Conservation (phyloP, 2,888 invertebrate genomes). For the Adelognathus sp. region DNA sequence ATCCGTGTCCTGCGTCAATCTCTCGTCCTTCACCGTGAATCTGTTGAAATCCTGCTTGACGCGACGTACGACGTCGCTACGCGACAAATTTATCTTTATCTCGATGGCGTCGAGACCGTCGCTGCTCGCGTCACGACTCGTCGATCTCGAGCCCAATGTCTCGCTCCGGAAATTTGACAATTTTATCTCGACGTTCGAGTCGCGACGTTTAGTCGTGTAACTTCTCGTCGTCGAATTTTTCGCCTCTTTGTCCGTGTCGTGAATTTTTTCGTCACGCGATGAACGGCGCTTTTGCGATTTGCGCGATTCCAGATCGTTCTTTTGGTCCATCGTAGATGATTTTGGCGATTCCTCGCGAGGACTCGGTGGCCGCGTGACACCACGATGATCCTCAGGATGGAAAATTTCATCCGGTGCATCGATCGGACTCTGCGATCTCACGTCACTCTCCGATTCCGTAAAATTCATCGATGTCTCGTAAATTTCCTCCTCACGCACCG, state of each 20-base stretch:
- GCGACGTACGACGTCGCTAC: constrained; percentile 66
- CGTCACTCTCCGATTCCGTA: background rate
- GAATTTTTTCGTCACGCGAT: constrained; percentile 14
- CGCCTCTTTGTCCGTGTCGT: constrained; percentile 5
- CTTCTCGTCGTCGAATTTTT: constrained; percentile 43
- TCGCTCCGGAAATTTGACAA: constrained; percentile 69
- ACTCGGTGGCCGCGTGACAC: too few species aligned
- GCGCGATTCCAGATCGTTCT: background rate
- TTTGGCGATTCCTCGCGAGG: background rate
- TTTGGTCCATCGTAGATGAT: background rate
- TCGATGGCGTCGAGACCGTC: constrained; percentile 73
- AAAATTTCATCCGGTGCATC: too few species aligned
- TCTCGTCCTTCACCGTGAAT: constrained; percentile 35
- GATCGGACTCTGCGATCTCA: background rate
- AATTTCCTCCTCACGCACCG: too few species aligned
- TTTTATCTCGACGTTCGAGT: constrained; percentile 74
- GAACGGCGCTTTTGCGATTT: background rate
- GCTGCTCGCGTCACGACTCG: constrained; percentile 50
- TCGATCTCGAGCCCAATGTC: constrained; percentile 39
- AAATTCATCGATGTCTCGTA: background rate
- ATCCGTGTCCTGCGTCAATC: constrained; percentile 1
- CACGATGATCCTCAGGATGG: too few species aligned
- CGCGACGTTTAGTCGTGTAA: constrained; percentile 55
- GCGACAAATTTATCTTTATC: constrained; percentile 77
- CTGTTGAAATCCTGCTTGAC: constrained; percentile 29